These are phyloP conservation scores for Cardiocondyla obscurior DNA, from an alignment of 1,140 invertebrate genomes.

Conservation along the genomic window DNA sequence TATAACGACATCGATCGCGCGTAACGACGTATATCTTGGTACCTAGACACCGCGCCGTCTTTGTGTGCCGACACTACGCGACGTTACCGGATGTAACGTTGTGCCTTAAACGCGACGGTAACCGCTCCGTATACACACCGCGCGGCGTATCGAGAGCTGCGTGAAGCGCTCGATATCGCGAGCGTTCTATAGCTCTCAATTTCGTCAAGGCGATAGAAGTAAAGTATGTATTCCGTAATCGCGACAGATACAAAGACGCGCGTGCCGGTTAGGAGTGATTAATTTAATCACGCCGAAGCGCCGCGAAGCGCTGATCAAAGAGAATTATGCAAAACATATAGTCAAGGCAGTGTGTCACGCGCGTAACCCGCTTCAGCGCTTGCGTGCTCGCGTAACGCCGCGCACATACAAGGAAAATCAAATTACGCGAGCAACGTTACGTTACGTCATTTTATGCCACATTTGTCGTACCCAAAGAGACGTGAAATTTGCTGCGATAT, in stretches of 20 bases:
- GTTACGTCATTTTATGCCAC: not conserved
- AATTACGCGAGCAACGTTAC: conserved; percentile 6
- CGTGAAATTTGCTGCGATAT: not conserved
- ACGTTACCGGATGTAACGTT: not conserved
- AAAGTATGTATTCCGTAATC: conserved; percentile 7
- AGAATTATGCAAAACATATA: conserved; percentile 45
- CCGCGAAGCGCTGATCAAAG: conserved; percentile 42
- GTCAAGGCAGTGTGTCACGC: not conserved
- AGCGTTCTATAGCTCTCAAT: not conserved
- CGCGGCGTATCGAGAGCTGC: too few species aligned
- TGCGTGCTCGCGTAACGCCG: not conserved
- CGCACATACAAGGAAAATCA: not conserved
- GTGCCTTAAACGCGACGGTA: not conserved
- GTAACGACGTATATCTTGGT: conserved; percentile 34
- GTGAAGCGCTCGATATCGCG: conserved; percentile 10
- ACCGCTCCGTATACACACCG: not conserved
- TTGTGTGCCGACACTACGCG: not conserved
- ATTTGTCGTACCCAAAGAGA: not conserved
- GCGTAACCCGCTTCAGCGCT: conserved; percentile 1
- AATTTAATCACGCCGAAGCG: conserved; percentile 46
- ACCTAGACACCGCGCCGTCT: not conserved
- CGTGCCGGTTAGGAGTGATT: conserved; percentile 23
- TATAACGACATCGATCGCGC: conserved; percentile 43
- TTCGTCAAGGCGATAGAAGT: conserved; percentile 10
- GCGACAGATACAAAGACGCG: conserved; percentile 36